Conservation (phyloP, 2,797 vertebrate species). For the Heliangelus exortis region DNA sequence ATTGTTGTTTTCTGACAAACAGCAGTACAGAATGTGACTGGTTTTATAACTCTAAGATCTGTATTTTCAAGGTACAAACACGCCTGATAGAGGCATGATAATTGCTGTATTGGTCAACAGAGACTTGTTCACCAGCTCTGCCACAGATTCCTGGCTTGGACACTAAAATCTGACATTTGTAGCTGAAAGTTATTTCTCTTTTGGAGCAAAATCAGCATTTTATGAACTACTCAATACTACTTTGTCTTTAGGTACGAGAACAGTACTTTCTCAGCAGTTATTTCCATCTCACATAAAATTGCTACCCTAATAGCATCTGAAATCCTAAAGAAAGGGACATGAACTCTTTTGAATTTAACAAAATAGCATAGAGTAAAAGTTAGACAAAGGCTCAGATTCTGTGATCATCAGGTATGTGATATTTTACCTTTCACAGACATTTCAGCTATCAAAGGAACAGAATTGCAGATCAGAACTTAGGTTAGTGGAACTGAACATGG, state of each 20-base stretch:
- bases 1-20: not conserved
- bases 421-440: not conserved
- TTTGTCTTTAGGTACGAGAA: not conserved
- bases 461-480: not conserved
- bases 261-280: not conserved
- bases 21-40: not conserved
- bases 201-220: slow-evolving; percentile 8
- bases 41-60: not conserved
- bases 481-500: not conserved
- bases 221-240: slow-evolving; percentile 21
- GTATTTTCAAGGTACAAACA: not conserved
- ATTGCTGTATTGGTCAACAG: not conserved
- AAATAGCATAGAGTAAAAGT: not conserved
- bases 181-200: slow-evolving; percentile 1
- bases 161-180: slow-evolving; percentile 10
- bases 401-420: not conserved
- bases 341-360: not conserved
- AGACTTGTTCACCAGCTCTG: not conserved
- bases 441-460: not conserved
- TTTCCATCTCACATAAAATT: slow-evolving; percentile 8
- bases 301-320: not conserved
- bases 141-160: not conserved
- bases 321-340: not conserved
- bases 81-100: not conserved
- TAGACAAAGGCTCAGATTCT: not conserved